phyloP scores from a whole-genome alignment of 1,140 invertebrate species.

The Drosophila willistoni region DNA sequence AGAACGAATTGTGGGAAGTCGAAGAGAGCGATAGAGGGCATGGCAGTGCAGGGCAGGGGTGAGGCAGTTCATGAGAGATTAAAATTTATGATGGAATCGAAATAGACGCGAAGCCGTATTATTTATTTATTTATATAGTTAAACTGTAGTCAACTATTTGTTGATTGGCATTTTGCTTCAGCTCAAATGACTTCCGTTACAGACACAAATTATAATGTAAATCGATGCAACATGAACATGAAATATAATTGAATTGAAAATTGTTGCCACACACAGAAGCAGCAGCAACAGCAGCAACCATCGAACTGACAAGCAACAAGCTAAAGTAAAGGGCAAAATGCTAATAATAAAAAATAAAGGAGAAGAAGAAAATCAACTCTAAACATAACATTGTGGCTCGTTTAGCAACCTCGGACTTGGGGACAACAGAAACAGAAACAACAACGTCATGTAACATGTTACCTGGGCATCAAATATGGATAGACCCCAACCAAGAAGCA shows the following conservation, averaged over 20 bases:
- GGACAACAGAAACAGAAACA: slow-evolving; percentile 50
- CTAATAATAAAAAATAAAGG: slow-evolving; percentile 63
- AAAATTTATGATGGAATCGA: slow-evolving; percentile 12
- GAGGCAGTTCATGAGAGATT: neutral
- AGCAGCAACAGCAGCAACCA: slow-evolving; percentile 41
- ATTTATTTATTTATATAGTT: slow-evolving; percentile 12
- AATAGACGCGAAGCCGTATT: neutral
- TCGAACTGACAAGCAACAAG: slow-evolving; percentile 61
- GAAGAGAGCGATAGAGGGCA: neutral
- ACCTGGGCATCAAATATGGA: slow-evolving; percentile 74
- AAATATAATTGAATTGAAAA: slow-evolving; percentile 82
- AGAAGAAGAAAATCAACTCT: slow-evolving; percentile 30
- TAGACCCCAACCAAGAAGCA: slow-evolving; percentile 24
- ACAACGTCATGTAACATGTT: slow-evolving; percentile 75
- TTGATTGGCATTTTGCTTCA: slow-evolving; percentile 34
- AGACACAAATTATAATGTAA: slow-evolving; percentile 81
- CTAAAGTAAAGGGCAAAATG: slow-evolving; percentile 73
- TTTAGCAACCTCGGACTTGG: slow-evolving; percentile 33
- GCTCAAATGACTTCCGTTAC: slow-evolving; percentile 74
- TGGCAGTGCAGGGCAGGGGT: neutral
- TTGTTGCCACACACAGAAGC: slow-evolving; percentile 74
- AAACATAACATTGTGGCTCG: slow-evolving; percentile 70
- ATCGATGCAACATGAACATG: slow-evolving; percentile 80
- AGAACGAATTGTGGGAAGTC: slow-evolving; percentile 12
- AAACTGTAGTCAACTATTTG: slow-evolving; percentile 23